Evolutionary conservation across 2,113 vertebrate species (phyloP), one percentile per base, ranked within the genome.

Genomic region (Grallaria varia): DNA sequence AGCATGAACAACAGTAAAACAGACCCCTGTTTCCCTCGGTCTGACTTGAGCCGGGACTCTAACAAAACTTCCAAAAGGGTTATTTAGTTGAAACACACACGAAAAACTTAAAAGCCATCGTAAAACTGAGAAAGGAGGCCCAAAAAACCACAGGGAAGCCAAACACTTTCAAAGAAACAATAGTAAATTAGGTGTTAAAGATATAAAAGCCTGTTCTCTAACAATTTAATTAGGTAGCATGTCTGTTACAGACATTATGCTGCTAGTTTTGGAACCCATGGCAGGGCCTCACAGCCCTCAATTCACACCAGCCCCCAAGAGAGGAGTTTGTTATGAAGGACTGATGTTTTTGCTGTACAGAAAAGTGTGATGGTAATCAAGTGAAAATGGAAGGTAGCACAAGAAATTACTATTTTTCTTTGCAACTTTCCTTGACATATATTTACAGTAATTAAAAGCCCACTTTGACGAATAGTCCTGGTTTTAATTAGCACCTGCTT

Each of bases 141-240:
- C 96, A 92, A 97, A 93, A 96, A 97, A 95, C 97, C 97, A 97
- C 96, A 97, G 97, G 97, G 97, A 97, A 96, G 97, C 96, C 56
- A 74, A 96, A 96, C 95, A 94, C 97, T 98, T 97, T 97, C 97
- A 98, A 96, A 97, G 97, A 96, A 98, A 98, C 97, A 97, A 97
- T 98, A 96, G 97, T 97, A 98, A 98, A 97, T 98, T 97, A 98
- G 97, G 97, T 98, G 98, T 97, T 97, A 97, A 98, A 98, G 97
- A 98, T 97, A 97, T 97, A 97, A 97, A 97, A 96, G 91, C 97
- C 96, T 96, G 96, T 95, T 97, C 94, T 94, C 94, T 97, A 97
- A 96, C 95, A 97, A 92, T 92, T 97, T 97, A 97, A 97, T 98
- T 98, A 98, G 96, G 97, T 92, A 95, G 96, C 66, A 93, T 96